Evolutionary conservation across 2,797 vertebrate genomes (phyloP), one percentile per base, ranked within the genome.

Genomic region (Orestias chungarensis): DNA sequence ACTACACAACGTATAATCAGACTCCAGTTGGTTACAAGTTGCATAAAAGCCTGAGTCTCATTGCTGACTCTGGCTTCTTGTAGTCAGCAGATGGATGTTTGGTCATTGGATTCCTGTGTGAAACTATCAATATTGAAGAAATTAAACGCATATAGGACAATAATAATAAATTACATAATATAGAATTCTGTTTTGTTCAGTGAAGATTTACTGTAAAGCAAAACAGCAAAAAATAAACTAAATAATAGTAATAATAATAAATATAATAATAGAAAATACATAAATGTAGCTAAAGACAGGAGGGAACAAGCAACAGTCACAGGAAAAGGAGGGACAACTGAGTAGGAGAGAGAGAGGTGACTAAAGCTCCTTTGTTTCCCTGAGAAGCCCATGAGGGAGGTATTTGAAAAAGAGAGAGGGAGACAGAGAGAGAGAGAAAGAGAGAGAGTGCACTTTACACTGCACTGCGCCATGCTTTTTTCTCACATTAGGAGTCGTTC

Each of bases 391-490:
- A 82, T 47, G 82, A 91, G 84, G 87, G 84, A 88, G 76, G 85
- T 68, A 81, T 90, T 79, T 85, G 87, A 85, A 75, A 80, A 69
- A 68, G 70, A 31, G 76, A 70, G 65, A 43, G 62, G 74, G 57
- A 69, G 72, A 82, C 64, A 72, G 59, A 62, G 75, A 78, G 71
- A 54, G 71, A 78, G 82, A 82, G 65, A 72, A 54, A 62, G 75
- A 78, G 71, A 54, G 71, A 78, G 82, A 82, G 65, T 71, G 81
- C 73, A 78, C 88, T 83, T 87, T 88, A 90, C 90, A 92, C 92
- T 93, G 92, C 93, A 93, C 87, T 92, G 88, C 90, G 78, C 87
- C 91, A 91, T 82, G 73, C 84, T 87, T 86, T 85, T 81, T 79
- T 82, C 83, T 86, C 87, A 81, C 80, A 87, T 85, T 86, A 86